Conservation (phyloP, 2,113 vertebrate species). For the Dasypus novemcinctus region DNA sequence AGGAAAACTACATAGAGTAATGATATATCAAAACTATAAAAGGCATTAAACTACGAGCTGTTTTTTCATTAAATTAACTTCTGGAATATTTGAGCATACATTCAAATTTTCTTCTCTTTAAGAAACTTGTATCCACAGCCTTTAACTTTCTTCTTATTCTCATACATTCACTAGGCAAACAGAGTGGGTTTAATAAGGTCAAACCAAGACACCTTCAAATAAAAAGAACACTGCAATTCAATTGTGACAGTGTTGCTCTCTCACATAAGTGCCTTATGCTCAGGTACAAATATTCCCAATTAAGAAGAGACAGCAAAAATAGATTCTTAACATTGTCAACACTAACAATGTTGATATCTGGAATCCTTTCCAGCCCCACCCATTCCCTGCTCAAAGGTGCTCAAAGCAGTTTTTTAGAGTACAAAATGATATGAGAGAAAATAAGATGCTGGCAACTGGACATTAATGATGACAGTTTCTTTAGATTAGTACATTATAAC, state of each 20-base stretch:
- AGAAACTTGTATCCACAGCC: not conserved
- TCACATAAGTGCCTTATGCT: not conserved
- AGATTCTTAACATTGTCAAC: not conserved
- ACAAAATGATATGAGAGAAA: not conserved
- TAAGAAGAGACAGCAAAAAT: not conserved
- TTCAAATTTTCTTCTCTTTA: slow-evolving; percentile 7
- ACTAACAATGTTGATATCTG: not conserved
- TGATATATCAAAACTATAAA: not conserved
- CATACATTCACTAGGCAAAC: not conserved
- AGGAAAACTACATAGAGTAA: not conserved
- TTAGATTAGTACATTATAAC: slow-evolving; percentile 40
- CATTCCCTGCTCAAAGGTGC: not conserved
- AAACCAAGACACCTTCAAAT: not conserved
- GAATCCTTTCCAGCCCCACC: not conserved
- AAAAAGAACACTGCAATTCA: not conserved
- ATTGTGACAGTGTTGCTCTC: not conserved
- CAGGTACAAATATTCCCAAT: not conserved
- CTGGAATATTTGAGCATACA: not conserved
- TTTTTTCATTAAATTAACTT: slow-evolving; percentile 26
- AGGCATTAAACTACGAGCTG: not conserved
- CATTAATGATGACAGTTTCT: not conserved
- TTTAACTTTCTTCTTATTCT: not conserved
- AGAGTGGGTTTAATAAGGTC: not conserved
- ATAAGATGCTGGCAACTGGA: not conserved
- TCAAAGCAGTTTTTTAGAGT: slow-evolving; percentile 9